These are phyloP conservation scores for Trinorchestia longiramus DNA, from an alignment of 1,140 invertebrate species.

Conservation along the genomic window DNA sequence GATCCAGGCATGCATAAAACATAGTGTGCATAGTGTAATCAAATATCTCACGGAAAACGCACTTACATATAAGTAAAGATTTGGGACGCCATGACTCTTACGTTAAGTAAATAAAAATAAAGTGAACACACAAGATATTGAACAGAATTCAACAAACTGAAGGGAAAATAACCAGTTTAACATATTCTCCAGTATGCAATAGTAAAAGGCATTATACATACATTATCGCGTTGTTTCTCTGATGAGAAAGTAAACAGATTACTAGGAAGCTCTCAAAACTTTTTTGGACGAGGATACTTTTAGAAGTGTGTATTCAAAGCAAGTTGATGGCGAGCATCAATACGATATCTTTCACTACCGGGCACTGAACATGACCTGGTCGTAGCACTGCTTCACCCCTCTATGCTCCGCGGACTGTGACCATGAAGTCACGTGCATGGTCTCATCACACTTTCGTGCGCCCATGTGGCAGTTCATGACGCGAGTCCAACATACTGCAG, in stretches of 20 bases:
- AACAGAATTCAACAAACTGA: neutral
- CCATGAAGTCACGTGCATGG: neutral
- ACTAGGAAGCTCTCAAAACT: neutral
- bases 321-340: neutral
- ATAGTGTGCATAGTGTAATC: neutral
- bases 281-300: neutral
- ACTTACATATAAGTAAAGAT: neutral
- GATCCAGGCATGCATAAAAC: neutral
- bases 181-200: too few relatives aligned
- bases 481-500: neutral
- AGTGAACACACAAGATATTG: neutral
- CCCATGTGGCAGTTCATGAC: neutral
- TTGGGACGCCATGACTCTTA: neutral
- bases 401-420: neutral
- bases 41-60: neutral
- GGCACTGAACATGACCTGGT: neutral
- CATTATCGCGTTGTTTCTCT: neutral
- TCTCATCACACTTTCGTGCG: too few relatives aligned
- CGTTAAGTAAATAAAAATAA: neutral
- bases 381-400: neutral
- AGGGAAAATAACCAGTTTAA: neutral
- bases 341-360: neutral
- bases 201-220: neutral
- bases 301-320: neutral
- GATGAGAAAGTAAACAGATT: neutral